Conservation (phyloP, 1,140 invertebrate species). For the Temnothorax longispinosus region DNA sequence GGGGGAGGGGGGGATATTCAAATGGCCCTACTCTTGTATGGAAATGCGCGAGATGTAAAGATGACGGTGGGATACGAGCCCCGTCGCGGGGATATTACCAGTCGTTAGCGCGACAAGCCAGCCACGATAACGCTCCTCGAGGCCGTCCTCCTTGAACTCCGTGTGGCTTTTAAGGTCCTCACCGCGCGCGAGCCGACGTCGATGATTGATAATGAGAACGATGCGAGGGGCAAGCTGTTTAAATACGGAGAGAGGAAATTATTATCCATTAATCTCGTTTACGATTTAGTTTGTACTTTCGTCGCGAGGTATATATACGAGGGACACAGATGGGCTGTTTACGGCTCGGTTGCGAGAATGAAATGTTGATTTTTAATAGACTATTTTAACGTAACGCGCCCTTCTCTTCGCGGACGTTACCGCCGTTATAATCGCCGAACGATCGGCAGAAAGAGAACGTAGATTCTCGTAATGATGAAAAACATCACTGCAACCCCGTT, state of each 20-base stretch:
- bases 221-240: not conserved
- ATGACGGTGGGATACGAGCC: slow-evolving; percentile 76
- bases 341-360: not conserved
- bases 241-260: slow-evolving; percentile 10
- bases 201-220: slow-evolving; percentile 57
- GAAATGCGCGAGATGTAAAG: slow-evolving; percentile 77
- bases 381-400: slow-evolving; percentile 13
- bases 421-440: not conserved
- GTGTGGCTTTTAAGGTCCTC: slow-evolving; percentile 52
- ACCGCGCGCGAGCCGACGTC: slow-evolving; percentile 70
- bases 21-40: slow-evolving; percentile 77
- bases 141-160: slow-evolving; percentile 64
- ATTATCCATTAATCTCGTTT: slow-evolving; percentile 41
- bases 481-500: slow-evolving; percentile 37
- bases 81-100: slow-evolving; percentile 77
- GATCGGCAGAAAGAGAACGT: slow-evolving; percentile 30
- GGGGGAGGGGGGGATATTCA: slow-evolving; percentile 61
- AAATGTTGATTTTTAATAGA: slow-evolving; percentile 42
- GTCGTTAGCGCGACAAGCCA: slow-evolving; percentile 75
- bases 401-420: too few species aligned
- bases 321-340: not conserved
- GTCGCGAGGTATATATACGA: not conserved
- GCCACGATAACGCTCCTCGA: slow-evolving; percentile 57
- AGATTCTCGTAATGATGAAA: slow-evolving; percentile 59
- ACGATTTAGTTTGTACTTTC: slow-evolving; percentile 3